These are phyloP conservation scores for Syndactyla subalaris DNA, from an alignment of 2,797 vertebrate species.

Conservation along the genomic window DNA sequence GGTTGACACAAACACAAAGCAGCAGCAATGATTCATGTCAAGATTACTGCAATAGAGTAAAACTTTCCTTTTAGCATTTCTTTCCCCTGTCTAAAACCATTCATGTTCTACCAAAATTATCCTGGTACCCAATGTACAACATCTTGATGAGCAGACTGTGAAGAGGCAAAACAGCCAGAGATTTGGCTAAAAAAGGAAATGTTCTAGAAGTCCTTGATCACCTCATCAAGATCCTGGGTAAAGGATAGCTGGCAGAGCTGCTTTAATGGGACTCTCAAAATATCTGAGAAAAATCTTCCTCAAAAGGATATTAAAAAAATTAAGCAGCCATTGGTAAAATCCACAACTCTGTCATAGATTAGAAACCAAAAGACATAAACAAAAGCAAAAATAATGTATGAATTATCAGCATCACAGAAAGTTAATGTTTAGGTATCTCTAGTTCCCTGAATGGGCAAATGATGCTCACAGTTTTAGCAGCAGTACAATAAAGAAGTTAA, in stretches of 20 bases:
- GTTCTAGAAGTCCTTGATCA: conserved; percentile 10
- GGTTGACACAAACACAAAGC: not conserved
- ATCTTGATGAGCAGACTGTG: not conserved
- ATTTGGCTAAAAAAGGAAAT: conserved; percentile 33
- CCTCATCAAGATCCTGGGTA: not conserved
- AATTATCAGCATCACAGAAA: not conserved
- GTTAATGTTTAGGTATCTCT: not conserved
- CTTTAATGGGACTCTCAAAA: not conserved
- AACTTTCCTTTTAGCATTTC: not conserved
- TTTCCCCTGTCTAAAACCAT: not conserved
- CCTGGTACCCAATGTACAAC: not conserved
- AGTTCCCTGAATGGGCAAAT: not conserved
- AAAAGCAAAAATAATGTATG: not conserved
- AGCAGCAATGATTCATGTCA: not conserved
- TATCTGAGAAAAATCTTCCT: not conserved
- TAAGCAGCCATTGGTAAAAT: not conserved
- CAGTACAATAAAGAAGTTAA: not conserved
- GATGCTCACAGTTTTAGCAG: not conserved
- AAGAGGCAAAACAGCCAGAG: conserved; percentile 18
- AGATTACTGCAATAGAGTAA: not conserved
- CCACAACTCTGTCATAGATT: not conserved
- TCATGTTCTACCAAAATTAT: not conserved
- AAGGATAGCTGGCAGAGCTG: not conserved
- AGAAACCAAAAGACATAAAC: not conserved
- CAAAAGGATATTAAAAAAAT: not conserved